phyloP scores from a whole-genome alignment of 2,797 vertebrate species.

The Eurystomus glaucurus region DNA sequence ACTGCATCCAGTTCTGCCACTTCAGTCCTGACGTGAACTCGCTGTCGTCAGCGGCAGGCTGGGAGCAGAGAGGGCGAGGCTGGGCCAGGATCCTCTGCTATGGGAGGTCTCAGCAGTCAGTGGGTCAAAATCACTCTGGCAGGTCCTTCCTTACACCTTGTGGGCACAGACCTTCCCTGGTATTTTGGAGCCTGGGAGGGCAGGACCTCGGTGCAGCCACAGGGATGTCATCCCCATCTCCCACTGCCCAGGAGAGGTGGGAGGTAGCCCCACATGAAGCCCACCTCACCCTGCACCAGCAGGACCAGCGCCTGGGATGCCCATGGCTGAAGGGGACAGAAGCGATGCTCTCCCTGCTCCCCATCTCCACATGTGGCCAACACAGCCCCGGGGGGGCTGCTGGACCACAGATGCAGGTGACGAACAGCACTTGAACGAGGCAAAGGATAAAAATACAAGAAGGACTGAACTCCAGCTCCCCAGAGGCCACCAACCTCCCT shows the following conservation, averaged over 20 bases:
- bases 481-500: neutral
- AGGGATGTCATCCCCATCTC: neutral
- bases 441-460: neutral
- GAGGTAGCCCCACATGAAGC: rapidly evolving
- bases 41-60: rapidly evolving
- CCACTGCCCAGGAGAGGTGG: rapidly evolving
- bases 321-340: rapidly evolving
- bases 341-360: neutral
- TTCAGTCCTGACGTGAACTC: rapidly evolving
- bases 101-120: rapidly evolving
- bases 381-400: no score
- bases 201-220: rapidly evolving
- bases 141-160: neutral
- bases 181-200: rapidly evolving
- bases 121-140: rapidly evolving
- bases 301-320: rapidly evolving
- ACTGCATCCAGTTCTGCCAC: neutral
- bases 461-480: neutral
- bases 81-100: neutral
- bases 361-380: rapidly evolving
- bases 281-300: rapidly evolving
- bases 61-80: neutral
- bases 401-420: neutral
- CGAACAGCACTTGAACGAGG: neutral
- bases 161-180: rapidly evolving